Conservation (phyloP, 2,797 vertebrate species). For the Telmatherina bonti region DNA sequence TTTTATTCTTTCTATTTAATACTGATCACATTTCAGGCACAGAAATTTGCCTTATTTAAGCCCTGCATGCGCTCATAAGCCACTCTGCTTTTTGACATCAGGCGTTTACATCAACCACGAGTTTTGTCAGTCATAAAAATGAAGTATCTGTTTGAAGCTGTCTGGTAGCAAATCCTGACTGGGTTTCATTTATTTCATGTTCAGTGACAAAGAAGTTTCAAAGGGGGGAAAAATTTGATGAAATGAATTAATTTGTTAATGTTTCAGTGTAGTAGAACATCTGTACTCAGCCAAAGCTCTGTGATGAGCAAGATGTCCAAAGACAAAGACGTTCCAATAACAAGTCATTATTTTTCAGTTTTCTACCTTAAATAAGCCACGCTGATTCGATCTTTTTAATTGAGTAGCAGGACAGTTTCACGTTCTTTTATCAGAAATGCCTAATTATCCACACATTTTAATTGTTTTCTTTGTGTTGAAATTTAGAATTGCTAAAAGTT, state of each 20-base stretch:
- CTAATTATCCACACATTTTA: background rate
- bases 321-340: too few relatives aligned
- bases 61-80: background rate
- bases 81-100: constrained; percentile 18
- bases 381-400: too few relatives aligned
- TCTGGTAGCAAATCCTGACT: background rate
- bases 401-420: too few relatives aligned
- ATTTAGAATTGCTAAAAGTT: background rate
- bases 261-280: too few relatives aligned
- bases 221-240: background rate
- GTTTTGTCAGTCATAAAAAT: constrained; percentile 15
- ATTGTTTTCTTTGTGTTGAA: background rate
- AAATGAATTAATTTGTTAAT: too few relatives aligned
- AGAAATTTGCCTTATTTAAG: constrained; percentile 13
- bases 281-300: too few relatives aligned
- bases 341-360: too few relatives aligned
- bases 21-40: background rate
- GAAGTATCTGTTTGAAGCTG: background rate
- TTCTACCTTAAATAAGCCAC: too few relatives aligned
- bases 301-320: too few relatives aligned
- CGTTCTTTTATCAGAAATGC: background rate
- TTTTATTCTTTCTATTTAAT: constrained; percentile 3
- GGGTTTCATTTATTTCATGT: background rate
- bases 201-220: background rate
- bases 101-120: constrained; percentile 18